phyloP scores from a whole-genome alignment of 2,113 vertebrate genomes.

The Epinephelus cyanopodus region DNA sequence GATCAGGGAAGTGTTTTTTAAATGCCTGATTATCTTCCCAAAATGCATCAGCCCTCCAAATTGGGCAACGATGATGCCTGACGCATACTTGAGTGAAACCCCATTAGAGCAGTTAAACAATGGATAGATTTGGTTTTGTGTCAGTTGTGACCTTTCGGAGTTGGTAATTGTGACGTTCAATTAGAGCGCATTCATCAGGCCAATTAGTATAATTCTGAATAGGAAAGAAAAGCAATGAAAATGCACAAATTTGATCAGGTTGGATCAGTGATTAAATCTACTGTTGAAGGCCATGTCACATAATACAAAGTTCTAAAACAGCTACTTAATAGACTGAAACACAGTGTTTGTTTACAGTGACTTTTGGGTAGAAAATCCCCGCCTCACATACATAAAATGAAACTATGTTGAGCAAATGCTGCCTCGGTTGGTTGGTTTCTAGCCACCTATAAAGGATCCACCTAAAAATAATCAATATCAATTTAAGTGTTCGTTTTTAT shows the following conservation, averaged over 20 bases:
- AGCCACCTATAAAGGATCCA: too few relatives aligned
- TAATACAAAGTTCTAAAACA: too few relatives aligned
- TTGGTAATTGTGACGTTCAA: slow-evolving; percentile 27
- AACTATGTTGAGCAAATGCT: too few relatives aligned
- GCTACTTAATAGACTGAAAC: too few relatives aligned
- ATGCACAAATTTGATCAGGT: neutral
- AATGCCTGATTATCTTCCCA: slow-evolving; percentile 10
- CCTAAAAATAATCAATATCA: too few relatives aligned
- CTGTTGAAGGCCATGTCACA: neutral
- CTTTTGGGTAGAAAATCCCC: too few relatives aligned
- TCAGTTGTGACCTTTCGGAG: slow-evolving; percentile 21
- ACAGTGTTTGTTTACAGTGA: too few relatives aligned
- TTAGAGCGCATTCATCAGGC: slow-evolving; percentile 23
- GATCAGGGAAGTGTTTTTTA: neutral
- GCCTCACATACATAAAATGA: too few relatives aligned
- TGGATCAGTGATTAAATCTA: neutral
- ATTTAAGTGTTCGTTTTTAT: too few relatives aligned
- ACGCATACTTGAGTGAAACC: slow-evolving; percentile 3
- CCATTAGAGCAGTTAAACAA: slow-evolving; percentile 32
- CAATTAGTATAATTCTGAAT: slow-evolving; percentile 32
- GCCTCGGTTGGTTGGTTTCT: too few relatives aligned
- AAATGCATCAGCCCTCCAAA: slow-evolving; percentile 8
- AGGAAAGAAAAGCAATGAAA: neutral
- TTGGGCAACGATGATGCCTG: slow-evolving; percentile 7
- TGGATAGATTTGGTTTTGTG: slow-evolving; percentile 17